Conservation (phyloP, 2,888 invertebrate species). For the Caenorhabditis sinica region DNA sequence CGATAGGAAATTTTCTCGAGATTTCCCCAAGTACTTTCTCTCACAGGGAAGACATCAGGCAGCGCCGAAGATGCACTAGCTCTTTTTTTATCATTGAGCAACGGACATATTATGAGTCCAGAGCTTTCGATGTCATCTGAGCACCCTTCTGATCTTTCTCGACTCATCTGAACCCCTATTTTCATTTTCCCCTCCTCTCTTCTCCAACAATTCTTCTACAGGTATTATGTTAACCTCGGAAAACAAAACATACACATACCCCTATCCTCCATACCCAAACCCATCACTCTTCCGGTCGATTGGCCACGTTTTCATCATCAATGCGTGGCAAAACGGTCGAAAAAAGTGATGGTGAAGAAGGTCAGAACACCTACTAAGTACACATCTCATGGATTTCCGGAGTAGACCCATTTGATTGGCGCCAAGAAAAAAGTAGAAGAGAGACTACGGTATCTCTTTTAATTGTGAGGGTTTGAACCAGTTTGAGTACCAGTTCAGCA, state of each 20-base stretch:
- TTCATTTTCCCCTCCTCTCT: not conserved
- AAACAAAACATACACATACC: slow-evolving; percentile 34
- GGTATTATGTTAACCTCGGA: slow-evolving; percentile 33
- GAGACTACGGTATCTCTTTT: not conserved
- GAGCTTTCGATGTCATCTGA: no score
- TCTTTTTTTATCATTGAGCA: no score
- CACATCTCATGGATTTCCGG: slow-evolving; percentile 41
- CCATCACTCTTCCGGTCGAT: slow-evolving; percentile 19
- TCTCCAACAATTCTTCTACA: not conserved
- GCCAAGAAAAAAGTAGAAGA: slow-evolving; percentile 15
- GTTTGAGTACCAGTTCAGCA: not conserved
- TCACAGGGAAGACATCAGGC: no score
- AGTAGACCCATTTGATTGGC: slow-evolving; percentile 37
- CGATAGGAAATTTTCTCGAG: no score
- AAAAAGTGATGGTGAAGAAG: slow-evolving; percentile 34
- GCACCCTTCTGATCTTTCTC: not conserved
- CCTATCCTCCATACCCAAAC: no score
- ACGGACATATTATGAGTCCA: no score
- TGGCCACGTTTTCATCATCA: slow-evolving; percentile 40
- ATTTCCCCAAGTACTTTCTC: no score
- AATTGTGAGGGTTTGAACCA: slow-evolving; percentile 12
- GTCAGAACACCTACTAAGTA: slow-evolving; percentile 35
- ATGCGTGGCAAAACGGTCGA: slow-evolving; percentile 9
- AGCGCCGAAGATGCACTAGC: no score
- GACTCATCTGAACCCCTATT: not conserved